A percentile compares a stretch with the other conserved stretches of the same genome.
Evolutionary conservation across 2,888 invertebrate species (phyloP).

Genomic region (Rhabditoides inermis): DNA sequence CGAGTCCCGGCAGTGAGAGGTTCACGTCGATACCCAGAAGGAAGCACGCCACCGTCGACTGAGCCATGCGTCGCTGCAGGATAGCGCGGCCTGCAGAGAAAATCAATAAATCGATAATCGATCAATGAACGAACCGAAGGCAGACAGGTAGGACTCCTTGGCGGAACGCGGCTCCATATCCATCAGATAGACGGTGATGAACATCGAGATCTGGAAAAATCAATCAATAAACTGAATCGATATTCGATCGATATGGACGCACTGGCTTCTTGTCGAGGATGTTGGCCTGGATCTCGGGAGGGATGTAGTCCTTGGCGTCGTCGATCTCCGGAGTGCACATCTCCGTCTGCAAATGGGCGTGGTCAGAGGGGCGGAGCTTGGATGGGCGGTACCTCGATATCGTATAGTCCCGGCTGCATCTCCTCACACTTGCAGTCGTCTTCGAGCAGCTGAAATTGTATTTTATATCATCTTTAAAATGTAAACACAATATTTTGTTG

Average conservation of each 20-base stretch:
- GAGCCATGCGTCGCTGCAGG: conserved; percentile 42
- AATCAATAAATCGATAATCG: conserved; percentile 9
- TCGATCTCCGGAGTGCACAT: conserved; percentile 52
- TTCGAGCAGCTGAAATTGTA: too few relatives aligned
- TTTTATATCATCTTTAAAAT: too few relatives aligned
- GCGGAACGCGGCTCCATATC: conserved; percentile 47
- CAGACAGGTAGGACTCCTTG: conserved; percentile 48
- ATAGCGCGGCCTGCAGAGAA: too few relatives aligned
- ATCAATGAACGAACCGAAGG: conserved; percentile 49
- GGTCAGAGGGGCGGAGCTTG: too few relatives aligned
- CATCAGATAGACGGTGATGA: conserved; percentile 51
- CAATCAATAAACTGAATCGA: too few relatives aligned
- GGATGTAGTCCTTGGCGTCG: conserved; percentile 50
- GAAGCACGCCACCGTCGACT: conserved; percentile 50
- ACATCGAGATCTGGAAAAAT: conserved; percentile 52
- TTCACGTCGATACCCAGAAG: conserved; percentile 50
- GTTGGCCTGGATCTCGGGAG: conserved; percentile 49
- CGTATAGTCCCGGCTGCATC: conserved; percentile 52
- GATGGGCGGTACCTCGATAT: too few relatives aligned
- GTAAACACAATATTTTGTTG: too few relatives aligned
- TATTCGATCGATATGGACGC: too few relatives aligned
- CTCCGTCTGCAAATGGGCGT: too few relatives aligned
- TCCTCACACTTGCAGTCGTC: conserved; percentile 42
- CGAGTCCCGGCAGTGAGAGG: conserved; percentile 29
- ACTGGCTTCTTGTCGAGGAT: conserved; percentile 50